Evolutionary conservation across 2,888 invertebrate genomes (phyloP), one percentile per base, ranked within the genome.

Genomic region (Chrysolina americana): DNA sequence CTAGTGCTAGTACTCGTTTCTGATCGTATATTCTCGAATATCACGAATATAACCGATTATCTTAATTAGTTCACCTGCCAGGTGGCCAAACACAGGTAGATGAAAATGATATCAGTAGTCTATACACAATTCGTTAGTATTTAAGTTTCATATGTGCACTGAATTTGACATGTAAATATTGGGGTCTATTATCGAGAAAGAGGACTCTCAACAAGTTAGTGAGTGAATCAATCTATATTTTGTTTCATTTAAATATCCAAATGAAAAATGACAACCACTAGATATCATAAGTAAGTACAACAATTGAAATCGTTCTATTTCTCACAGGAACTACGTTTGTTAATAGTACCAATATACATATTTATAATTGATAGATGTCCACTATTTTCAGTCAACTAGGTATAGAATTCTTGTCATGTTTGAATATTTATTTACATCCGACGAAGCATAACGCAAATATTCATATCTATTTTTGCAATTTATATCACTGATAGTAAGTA

Each of bases 201-300:
- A 23, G 13, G 13, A 53, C 19, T 53, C 2, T 21, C n/a, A 47
- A n/a, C 36, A n/a, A 28, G 10, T 59, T 59, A 36, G 36, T 28
- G 23, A 28, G 59, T 28, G 36, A 9, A 28, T n/a, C n/a, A 28
- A 36, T 15, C 8, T 28, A 9, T 36, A 23, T 28, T 36, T 59
- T 59, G 59, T 11, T 17, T 21, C 2, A 65, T 41, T 65, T 72
- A 69, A 64, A 78, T 80, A 80, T 78, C 81, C 80, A 83, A 82
- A 79, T 76, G 80, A 76, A 85, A 70, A 59, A 92, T 92, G 91
- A 89, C 91, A 81, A 91, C 91, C 64, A 91, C 91, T 86, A 89
- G 92, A 86, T 92, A 91, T 86, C 92, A 92, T 86, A 91, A 91
- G 92, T 92, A 88, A 90, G 91, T 90, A 66, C 74, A 13, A 41